A percentile compares a stretch with the other conserved stretches of the same genome.
Conservation (phyloP, 2,888 invertebrate genomes). For the Mythimna albipuncta region DNA sequence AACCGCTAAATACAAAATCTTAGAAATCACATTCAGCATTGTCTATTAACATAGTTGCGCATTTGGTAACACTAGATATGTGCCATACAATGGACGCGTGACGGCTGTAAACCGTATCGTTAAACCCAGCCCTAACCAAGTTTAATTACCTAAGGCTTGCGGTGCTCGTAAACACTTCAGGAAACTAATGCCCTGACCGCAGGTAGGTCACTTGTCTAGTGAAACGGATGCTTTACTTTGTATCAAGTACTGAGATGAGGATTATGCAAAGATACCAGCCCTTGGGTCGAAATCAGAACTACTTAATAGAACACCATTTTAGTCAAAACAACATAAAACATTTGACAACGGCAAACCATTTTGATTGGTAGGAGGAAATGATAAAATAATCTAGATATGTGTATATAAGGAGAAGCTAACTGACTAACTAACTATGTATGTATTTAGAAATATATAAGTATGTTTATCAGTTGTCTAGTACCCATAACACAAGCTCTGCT, state of each 20-base stretch:
- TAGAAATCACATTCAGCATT: constrained; percentile 56
- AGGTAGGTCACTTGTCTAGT: constrained; percentile 79
- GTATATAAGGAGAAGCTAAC: no score
- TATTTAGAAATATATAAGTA: no score
- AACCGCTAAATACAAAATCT: constrained; percentile 19
- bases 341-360: neutral
- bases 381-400: no score
- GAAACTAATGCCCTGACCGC: constrained; percentile 87
- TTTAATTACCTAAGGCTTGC: constrained; percentile 85
- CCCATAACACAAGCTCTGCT: no score
- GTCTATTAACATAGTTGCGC: constrained; percentile 76
- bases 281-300: neutral
- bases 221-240: constrained; percentile 67
- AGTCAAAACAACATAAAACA: neutral
- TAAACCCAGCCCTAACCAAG: constrained; percentile 82
- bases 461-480: no score
- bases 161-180: constrained; percentile 79
- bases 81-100: constrained; percentile 79
- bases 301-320: neutral
- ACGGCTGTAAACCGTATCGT: constrained; percentile 78
- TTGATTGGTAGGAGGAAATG: no score
- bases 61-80: constrained; percentile 71
- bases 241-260: constrained; percentile 52
- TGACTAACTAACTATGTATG: no score
- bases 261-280: constrained; percentile 7